A percentile compares a stretch with the other conserved stretches of the same genome.
These are phyloP conservation scores for Caenorhabditis sp. DNA, from an alignment of 2,888 invertebrate genomes.

Conservation along the genomic window DNA sequence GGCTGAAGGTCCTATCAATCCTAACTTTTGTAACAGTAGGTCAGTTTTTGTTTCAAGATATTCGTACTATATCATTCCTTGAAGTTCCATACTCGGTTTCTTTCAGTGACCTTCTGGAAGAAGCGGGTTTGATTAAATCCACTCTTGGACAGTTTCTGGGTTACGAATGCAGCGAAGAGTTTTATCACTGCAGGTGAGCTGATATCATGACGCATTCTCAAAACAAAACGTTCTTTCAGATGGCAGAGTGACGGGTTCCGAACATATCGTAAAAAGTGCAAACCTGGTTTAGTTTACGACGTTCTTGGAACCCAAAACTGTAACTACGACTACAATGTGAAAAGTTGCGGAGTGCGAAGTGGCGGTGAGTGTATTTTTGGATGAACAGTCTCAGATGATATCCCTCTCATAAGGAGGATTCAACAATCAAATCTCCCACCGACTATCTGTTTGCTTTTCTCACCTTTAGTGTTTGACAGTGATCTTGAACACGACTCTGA, in stretches of 20 bases:
- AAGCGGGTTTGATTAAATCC: constrained; percentile 77
- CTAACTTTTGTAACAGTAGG: constrained; percentile 81
- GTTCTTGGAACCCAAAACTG: constrained; percentile 83
- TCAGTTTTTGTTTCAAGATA: no score
- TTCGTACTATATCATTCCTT: no score
- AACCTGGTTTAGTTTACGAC: constrained; percentile 81
- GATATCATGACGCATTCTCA: neutral
- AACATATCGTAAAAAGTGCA: constrained; percentile 81
- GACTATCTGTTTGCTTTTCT: constrained; percentile 50
- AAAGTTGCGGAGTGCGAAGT: constrained; percentile 77
- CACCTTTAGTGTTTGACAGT: constrained; percentile 58
- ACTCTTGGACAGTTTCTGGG: constrained; percentile 82
- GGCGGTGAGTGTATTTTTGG: constrained; percentile 55
- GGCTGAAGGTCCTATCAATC: constrained; percentile 70
- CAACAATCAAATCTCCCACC: constrained; percentile 17
- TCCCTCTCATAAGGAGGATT: neutral
- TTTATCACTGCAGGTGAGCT: constrained; percentile 79
- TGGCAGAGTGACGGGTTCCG: constrained; percentile 82
- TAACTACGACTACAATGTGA: constrained; percentile 83
- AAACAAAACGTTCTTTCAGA: constrained; percentile 28
- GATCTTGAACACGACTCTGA: constrained; percentile 41
- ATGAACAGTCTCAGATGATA: constrained; percentile 11
- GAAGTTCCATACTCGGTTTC: no score
- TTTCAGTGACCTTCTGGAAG: constrained; percentile 72
- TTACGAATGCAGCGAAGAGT: constrained; percentile 81